Evolutionary conservation across 2,888 invertebrate genomes (phyloP), one percentile per base, ranked within the genome.

Genomic region (Leptopterna dolabrata): DNA sequence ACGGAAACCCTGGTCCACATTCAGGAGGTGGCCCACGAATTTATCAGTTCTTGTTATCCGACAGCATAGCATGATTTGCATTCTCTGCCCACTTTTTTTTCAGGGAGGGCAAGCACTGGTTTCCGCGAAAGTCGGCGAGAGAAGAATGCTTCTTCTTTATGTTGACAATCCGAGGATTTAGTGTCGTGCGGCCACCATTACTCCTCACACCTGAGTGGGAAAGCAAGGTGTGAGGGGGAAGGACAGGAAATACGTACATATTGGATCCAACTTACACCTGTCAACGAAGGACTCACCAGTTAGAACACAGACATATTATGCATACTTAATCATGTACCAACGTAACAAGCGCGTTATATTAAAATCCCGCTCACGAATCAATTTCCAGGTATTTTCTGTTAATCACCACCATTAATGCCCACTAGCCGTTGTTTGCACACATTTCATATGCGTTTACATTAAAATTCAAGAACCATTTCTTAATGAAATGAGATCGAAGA

Each of bases 51-150:
- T 36, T 78, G 78, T 78, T 78, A 78, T 78, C 78, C 78, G 78
- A 78, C 45, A 78, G 78, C 78, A 78, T 78, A 78, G 78, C 78
- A 78, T 78, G 78, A 78, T 78, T 78, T 78, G 78, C 78, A 78
- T 78, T 78, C 78, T 45, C 78, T 78, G 78, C 78, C 78, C 78
- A 78, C 78, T 78, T 78, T 76, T 78, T 78, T 78, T 41, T 3
- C 0, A 13, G 78, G 41, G 24, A 13, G 63, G 24, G 11, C 19
- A 27, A 24, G 63, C 63, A 24, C 63, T 63, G 78, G 78, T 78
- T 78, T 78, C 78, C 45, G 78, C 78, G 78, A 78, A 78, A 78
- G 78, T 78, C 45, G 45, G 78, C 24, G 78, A 16, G 45, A 19
- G 45, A 45, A 78, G 41, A 41, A 78, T 78, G 78, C 78, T 78